Conservation (phyloP, 2,113 vertebrate species). For the Protobothrops flavoviridis region DNA sequence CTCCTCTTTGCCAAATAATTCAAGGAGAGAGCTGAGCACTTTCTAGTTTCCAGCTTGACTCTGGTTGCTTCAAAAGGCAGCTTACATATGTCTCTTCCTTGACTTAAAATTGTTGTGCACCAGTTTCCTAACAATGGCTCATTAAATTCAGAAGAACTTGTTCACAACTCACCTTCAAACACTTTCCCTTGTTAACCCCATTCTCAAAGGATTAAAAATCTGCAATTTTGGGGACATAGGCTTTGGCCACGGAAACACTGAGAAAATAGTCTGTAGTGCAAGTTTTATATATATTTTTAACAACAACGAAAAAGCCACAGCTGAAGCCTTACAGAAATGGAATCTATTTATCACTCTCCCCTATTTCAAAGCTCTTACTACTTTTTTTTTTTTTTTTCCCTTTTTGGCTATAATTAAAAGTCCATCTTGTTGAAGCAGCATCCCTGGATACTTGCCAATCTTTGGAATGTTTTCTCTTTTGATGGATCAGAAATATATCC, state of each 20-base stretch:
- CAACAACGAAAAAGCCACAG: conserved; percentile 40
- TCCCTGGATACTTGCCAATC: conserved; percentile 38
- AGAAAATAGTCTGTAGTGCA: conserved; percentile 53
- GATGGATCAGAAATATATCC: not conserved
- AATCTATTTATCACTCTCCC: conserved; percentile 48
- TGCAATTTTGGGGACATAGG: conserved; percentile 73
- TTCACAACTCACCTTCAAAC: conserved; percentile 78
- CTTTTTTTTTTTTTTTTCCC: not conserved
- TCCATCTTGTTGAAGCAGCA: conserved; percentile 47
- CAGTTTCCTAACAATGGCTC: conserved; percentile 73
- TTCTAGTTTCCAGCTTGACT: conserved; percentile 67
- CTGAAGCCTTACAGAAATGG: conserved; percentile 48
- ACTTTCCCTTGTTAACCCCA: conserved; percentile 67
- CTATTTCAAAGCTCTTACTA: conserved; percentile 37
- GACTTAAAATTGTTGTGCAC: conserved; percentile 64
- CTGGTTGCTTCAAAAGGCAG: conserved; percentile 67
- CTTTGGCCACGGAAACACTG: conserved; percentile 67
- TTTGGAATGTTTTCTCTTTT: not conserved
- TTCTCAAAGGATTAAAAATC: conserved; percentile 71
- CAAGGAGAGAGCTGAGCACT: conserved; percentile 68
- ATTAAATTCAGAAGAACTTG: conserved; percentile 75
- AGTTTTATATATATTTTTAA: conserved; percentile 35
- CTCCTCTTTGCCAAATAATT: conserved; percentile 68
- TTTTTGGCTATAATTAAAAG: conserved; percentile 54
- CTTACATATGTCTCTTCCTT: conserved; percentile 64